Base-by-base conservation (phyloP, 2,797 vertebrate species). In the Poeciliopsis turneri region DNA sequence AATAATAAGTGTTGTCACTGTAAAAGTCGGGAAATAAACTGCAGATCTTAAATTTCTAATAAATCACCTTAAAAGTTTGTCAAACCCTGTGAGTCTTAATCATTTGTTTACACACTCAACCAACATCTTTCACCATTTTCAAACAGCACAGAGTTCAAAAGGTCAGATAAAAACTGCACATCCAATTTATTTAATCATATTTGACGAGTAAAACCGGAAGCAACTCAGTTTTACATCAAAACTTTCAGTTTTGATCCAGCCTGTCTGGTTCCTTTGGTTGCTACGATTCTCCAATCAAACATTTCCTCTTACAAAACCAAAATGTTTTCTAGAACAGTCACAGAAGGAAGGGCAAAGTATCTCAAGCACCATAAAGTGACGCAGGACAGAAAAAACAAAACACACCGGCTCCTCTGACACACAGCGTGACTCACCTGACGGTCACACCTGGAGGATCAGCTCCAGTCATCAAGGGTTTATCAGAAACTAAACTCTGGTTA, bases 341-440 rank as follows among this genome's bases (percentile, higher is more conserved):
- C 49, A 78, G 28, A 53, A 82, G 83, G 89, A 81, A 80, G 88
- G 84, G 82, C 47, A 8, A 1, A 20, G 79, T 28, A 13, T 33
- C 12, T 68, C 57, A 74, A 46, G 51, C 25, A 33, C 51, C 43
- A 75, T 78, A 70, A 85, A 84, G 76, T 78, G 77, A 84, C 7
- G n/a, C 1, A 13, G 46, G 49, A 64, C 77, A 33, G 84, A 55
- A 39, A 72, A 45, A 49, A 49, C 46, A n/a, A 61, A 36, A 61
- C 28, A 30, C 45, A 0, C 36, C 74, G 30, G 72, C 30, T 71
- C 71, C 57, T 25, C 41, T 61, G 51, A 74, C 45, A 75, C 8
- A 12, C 53, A 16, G 39, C 23, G 3, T 83, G 85, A 89, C 66
- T 72, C 33, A 57, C 11, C 72, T 36, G 46, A 72, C 1, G 43